Evolutionary conservation across 2,888 invertebrate species (phyloP), one percentile per base, ranked within the genome.

Genomic region (Limulus polyphemus): DNA sequence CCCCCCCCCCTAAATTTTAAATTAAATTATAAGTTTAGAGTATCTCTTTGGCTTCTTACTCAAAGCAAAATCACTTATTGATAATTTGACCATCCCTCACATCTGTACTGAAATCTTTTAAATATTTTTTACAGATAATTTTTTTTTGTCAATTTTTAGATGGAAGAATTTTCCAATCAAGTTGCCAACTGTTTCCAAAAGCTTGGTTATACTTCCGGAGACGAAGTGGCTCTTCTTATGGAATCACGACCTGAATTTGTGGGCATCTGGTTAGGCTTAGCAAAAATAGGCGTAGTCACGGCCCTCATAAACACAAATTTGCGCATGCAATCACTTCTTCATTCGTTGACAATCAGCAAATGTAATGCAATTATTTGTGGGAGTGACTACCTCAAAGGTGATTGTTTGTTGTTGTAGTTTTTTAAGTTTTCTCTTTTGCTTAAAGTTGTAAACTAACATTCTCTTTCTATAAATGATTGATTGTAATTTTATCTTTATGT

Each of bases 301-400:
- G 91, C 98, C 0, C 82, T 99, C 58, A 91, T 99, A 73, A 99
- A 99, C 76, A 90, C 88, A 60, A 97, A 97, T 77, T 83, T 94
- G 71, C 83, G 88, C 55, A 84, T 87, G 65, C 83, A 83, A 57
- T 85, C 94, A 0, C 79, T 99, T 17, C 77, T 86, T 49, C 97
- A 99, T 78, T 94, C 93, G 68, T 83, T 99, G 59, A 86, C 81
- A 14, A 84, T 92, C 13, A 88, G 91, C 0, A 83, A 88, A 63
- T 87, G 91, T 65, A 86, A 88, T 70, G 87, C 87, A 0, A 79
- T 95, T 17, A 86, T 97, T 68, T 93, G 67, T 58, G 61, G 65
- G 13, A 58, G 50, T 54, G 51, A 16, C 5, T 12, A 47, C 55
- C 32, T 49, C 55, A 54, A 49, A 49, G 52, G 56, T 50, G 7